Conservation (phyloP, 2,888 invertebrate genomes). For the Malthinus seriepunctatus region DNA sequence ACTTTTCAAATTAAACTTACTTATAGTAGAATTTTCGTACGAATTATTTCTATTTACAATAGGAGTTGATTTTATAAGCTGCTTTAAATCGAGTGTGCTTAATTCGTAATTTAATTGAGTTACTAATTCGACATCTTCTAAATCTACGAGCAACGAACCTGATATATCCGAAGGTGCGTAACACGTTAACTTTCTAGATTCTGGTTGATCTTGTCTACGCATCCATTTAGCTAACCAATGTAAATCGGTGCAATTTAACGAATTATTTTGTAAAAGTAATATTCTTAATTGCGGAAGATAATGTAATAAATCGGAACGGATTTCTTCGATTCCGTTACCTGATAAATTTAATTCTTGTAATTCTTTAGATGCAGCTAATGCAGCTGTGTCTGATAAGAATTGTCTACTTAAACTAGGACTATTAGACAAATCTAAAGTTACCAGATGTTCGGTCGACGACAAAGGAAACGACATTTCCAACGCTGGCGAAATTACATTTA, state of each 20-base stretch:
- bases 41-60: slow-evolving; percentile 8
- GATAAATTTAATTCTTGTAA: slow-evolving; percentile 73
- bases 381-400: slow-evolving; percentile 71
- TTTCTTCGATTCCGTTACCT: slow-evolving; percentile 62
- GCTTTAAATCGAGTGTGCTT: neutral
- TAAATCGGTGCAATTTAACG: slow-evolving; percentile 70
- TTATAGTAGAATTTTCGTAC: slow-evolving; percentile 14
- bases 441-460: slow-evolving; percentile 70
- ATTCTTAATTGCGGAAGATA: slow-evolving; percentile 71
- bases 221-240: slow-evolving; percentile 67
- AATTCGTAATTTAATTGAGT: slow-evolving; percentile 20
- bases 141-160: slow-evolving; percentile 49
- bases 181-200: slow-evolving; percentile 53
- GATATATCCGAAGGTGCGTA: slow-evolving; percentile 49
- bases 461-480: slow-evolving; percentile 71
- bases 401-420: slow-evolving; percentile 73
- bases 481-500: slow-evolving; percentile 61
- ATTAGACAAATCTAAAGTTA: slow-evolving; percentile 73
- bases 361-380: slow-evolving; percentile 70
- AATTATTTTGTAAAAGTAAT: slow-evolving; percentile 70
- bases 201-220: slow-evolving; percentile 55
- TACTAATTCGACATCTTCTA: slow-evolving; percentile 39
- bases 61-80: neutral
- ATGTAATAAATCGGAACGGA: slow-evolving; percentile 70
- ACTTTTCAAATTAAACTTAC: slow-evolving; percentile 10